A percentile compares a stretch with the other conserved stretches of the same genome.
Conservation (phyloP, 2,797 vertebrate genomes). For the Stomatorhinus walkeri region DNA sequence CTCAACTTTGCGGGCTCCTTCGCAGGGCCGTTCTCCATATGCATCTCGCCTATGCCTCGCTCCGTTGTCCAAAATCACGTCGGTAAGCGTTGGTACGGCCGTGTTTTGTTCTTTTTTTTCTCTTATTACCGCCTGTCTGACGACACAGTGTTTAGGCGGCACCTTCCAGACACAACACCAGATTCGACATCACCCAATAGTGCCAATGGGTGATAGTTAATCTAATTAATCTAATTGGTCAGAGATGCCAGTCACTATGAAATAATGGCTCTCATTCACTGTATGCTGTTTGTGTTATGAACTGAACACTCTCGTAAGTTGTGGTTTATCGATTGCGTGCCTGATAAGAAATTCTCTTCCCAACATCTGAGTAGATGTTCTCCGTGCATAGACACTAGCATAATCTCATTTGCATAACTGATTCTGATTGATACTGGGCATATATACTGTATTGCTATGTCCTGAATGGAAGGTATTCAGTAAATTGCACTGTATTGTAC, state of each 20-base stretch:
- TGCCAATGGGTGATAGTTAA: neutral
- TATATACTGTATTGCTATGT: neutral
- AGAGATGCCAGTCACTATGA: neutral
- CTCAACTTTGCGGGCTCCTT: neutral
- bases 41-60: neutral
- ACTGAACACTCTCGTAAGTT: neutral
- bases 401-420: neutral
- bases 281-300: neutral
- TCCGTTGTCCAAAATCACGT: neutral
- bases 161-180: neutral
- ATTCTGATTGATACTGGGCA: neutral
- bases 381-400: neutral
- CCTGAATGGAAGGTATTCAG: neutral
- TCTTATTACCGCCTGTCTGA: neutral
- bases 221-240: neutral
- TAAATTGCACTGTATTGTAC: neutral
- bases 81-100: neutral
- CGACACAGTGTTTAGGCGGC: neutral
- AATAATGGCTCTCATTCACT: neutral
- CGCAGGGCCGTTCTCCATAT: neutral
- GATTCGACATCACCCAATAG: neutral
- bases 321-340: neutral
- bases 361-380: neutral
- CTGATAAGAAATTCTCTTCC: neutral
- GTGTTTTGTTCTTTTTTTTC: neutral